Percentiles rank a stretch among this genome's conserved stretches.
Conservation (phyloP, 2,888 invertebrate species). For the Steinernema scapterisci region DNA sequence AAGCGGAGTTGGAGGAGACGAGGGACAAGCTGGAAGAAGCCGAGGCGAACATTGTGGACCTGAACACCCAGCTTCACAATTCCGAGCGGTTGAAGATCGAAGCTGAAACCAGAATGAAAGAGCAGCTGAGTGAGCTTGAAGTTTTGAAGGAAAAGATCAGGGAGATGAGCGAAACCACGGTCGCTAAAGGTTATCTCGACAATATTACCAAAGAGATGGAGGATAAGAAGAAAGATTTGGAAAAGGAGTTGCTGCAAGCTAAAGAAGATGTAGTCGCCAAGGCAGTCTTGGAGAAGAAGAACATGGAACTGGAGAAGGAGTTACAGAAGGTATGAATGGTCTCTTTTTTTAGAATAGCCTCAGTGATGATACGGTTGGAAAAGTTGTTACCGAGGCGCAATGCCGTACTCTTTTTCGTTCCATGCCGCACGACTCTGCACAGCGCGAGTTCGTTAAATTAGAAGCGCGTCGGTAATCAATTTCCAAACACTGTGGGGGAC, state of each 20-base stretch:
- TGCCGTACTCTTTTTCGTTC: too few relatives aligned
- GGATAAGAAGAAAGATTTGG: neutral
- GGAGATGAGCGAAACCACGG: slow-evolving; percentile 37
- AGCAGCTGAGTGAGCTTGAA: slow-evolving; percentile 41
- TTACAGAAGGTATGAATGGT: slow-evolving; percentile 26
- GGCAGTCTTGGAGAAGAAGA: neutral
- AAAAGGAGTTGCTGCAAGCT: slow-evolving; percentile 14
- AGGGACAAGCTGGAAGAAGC: slow-evolving; percentile 29
- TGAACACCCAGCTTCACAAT: slow-evolving; percentile 14
- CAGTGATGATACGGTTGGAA: too few relatives aligned
- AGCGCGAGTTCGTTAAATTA: too few relatives aligned
- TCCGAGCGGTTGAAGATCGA: slow-evolving; percentile 36
- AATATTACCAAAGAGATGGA: neutral
- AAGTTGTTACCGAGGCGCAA: too few relatives aligned
- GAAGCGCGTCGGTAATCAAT: too few relatives aligned
- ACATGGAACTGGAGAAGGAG: slow-evolving; percentile 21
- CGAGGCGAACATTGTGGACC: slow-evolving; percentile 6
- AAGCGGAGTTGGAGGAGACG: slow-evolving; percentile 36
- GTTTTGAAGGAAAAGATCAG: slow-evolving; percentile 39
- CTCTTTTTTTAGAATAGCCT: too few relatives aligned
- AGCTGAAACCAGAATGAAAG: slow-evolving; percentile 41
- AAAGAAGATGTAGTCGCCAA: too few relatives aligned
- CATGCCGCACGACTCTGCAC: too few relatives aligned
- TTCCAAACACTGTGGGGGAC: too few relatives aligned
- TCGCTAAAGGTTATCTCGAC: too few relatives aligned